Conservation (phyloP, 2,888 invertebrate genomes). For the Baccha elongata region DNA sequence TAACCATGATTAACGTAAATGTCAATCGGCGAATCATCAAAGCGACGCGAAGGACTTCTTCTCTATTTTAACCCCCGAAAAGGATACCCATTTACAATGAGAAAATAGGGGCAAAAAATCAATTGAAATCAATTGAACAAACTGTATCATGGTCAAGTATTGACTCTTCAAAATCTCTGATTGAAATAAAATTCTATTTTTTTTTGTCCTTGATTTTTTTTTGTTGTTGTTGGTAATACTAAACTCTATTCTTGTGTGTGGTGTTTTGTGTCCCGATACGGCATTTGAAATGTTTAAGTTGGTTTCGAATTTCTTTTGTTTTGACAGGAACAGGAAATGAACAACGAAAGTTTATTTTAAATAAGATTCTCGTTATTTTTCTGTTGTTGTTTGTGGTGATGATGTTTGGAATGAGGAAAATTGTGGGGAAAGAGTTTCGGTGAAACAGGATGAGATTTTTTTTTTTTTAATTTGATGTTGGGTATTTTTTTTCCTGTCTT, state of each 20-base stretch:
- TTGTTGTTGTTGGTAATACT: not conserved
- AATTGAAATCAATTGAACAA: slow-evolving; percentile 66
- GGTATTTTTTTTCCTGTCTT: slow-evolving; percentile 7
- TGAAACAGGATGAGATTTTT: slow-evolving; percentile 32
- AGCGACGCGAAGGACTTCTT: not conserved
- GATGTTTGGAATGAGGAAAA: not conserved
- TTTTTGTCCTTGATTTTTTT: slow-evolving; percentile 25
- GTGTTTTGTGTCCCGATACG: slow-evolving; percentile 43
- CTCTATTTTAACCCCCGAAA: not conserved
- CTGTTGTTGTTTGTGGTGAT: slow-evolving; percentile 19
- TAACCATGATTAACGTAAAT: slow-evolving; percentile 57
- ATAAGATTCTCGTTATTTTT: slow-evolving; percentile 71
- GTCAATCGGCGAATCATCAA: slow-evolving; percentile 45
- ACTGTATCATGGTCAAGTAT: slow-evolving; percentile 54
- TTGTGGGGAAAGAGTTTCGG: not conserved
- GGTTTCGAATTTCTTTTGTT: slow-evolving; percentile 72
- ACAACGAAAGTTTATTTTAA: slow-evolving; percentile 73
- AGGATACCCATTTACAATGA: not conserved
- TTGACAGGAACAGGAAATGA: slow-evolving; percentile 74
- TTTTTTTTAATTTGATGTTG: slow-evolving; percentile 27
- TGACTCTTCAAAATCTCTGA: slow-evolving; percentile 62
- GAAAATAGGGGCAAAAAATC: slow-evolving; percentile 10
- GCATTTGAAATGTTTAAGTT: slow-evolving; percentile 64
- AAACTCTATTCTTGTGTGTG: slow-evolving; percentile 7
- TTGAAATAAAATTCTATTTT: slow-evolving; percentile 61